These are phyloP conservation scores for Thalassarche chlororhynchos DNA, from an alignment of 2,113 vertebrate species.

Conservation along the genomic window DNA sequence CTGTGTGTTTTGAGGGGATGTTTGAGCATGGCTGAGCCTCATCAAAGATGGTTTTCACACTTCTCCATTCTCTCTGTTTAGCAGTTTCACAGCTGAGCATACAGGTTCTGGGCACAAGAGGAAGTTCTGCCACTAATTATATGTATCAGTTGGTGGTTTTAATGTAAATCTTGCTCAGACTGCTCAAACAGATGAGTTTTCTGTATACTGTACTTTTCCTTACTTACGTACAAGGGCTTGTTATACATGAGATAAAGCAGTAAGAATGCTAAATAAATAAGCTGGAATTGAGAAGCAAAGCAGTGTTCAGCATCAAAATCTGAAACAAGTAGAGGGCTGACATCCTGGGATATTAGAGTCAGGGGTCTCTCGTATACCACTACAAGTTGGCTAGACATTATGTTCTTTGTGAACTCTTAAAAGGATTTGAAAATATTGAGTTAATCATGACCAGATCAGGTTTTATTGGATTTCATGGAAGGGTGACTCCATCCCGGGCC, in stretches of 20 bases:
- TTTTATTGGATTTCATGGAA: slow-evolving; percentile 48
- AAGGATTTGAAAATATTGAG: slow-evolving; percentile 21
- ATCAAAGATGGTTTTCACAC: slow-evolving; percentile 11
- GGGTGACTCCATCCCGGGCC: not conserved
- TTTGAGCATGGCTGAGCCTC: not conserved
- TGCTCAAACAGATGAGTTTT: not conserved
- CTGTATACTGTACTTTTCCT: not conserved
- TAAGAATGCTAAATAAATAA: not conserved
- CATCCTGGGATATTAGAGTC: slow-evolving; percentile 2
- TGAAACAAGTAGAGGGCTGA: not conserved
- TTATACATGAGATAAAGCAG: not conserved
- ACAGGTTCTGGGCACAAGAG: not conserved
- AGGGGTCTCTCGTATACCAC: not conserved
- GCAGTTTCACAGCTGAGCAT: not conserved
- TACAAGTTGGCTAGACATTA: not conserved
- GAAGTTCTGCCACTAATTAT: slow-evolving; percentile 24
- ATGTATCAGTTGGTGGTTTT: not conserved
- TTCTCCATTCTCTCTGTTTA: slow-evolving; percentile 37
- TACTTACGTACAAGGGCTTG: not conserved
- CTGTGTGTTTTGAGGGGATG: not conserved
- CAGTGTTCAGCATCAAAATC: slow-evolving; percentile 31
- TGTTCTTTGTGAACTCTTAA: slow-evolving; percentile 3
- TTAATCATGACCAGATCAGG: slow-evolving; percentile 37
- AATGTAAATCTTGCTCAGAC: not conserved
- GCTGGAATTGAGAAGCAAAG: not conserved